These are phyloP conservation scores for Orbicella faveolata DNA, from an alignment of 64 coral and sea anemone genomes.

Conservation along the genomic window DNA sequence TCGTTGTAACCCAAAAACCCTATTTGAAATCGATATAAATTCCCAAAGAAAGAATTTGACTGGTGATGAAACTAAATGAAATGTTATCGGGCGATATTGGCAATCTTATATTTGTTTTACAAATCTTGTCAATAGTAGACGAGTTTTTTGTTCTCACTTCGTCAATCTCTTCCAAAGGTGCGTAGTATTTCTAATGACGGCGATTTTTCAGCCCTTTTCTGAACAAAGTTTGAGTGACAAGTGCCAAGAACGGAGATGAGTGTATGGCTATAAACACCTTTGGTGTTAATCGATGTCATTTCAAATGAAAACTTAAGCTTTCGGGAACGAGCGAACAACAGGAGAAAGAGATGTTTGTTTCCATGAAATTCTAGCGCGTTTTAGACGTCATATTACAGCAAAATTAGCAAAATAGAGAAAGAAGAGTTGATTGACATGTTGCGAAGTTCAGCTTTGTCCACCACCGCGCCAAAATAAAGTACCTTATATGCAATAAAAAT, in stretches of 20 bases:
- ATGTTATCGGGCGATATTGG: background rate
- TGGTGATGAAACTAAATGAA: slow-evolving; percentile 1
- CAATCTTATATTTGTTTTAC: background rate
- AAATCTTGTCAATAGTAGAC: background rate
- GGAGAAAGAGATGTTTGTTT: no score
- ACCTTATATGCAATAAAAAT: background rate
- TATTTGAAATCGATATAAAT: background rate
- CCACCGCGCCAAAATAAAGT: background rate
- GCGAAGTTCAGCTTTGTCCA: background rate
- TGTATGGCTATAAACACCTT: background rate
- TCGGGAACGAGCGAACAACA: no score
- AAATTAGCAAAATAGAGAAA: background rate
- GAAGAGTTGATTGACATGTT: slow-evolving; percentile 13
- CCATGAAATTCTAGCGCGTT: background rate
- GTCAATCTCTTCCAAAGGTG: background rate
- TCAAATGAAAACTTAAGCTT: background rate
- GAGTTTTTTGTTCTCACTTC: background rate
- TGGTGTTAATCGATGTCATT: slow-evolving; percentile 8
- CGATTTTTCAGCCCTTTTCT: background rate
- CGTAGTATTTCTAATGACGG: background rate
- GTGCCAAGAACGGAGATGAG: background rate
- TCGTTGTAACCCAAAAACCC: background rate
- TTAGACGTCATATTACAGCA: background rate
- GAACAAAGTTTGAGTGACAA: background rate
- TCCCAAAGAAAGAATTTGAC: background rate